These are phyloP conservation scores for Octopus bimaculoides DNA, from an alignment of 1,140 invertebrate genomes.

Conservation along the genomic window DNA sequence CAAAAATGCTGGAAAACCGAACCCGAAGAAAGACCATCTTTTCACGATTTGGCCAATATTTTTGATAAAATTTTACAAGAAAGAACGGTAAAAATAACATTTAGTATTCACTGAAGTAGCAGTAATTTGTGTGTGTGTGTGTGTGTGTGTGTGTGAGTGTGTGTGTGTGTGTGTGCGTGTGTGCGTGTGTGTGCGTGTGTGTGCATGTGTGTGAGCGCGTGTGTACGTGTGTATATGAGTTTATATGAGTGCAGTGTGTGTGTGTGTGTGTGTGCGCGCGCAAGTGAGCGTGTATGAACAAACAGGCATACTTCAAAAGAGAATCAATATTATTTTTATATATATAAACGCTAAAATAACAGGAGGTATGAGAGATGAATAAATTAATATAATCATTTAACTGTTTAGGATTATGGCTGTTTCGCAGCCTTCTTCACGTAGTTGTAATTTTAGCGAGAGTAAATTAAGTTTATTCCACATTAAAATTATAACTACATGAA, in stretches of 20 bases:
- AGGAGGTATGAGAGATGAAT: no score
- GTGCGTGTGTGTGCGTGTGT: background rate
- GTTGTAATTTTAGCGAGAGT: no score
- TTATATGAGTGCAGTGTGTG: background rate
- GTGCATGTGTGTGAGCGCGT: background rate
- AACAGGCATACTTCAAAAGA: background rate
- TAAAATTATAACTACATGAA: no score
- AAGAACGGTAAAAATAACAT: slow-evolving; percentile 5
- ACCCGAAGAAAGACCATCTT: slow-evolving; percentile 15
- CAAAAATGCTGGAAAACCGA: slow-evolving; percentile 19
- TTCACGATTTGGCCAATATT: slow-evolving; percentile 63
- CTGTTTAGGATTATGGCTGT: no score
- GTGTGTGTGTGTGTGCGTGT: background rate
- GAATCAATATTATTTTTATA: no score
- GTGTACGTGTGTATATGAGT: background rate
- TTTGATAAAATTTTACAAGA: slow-evolving; percentile 42
- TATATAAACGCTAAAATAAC: no score
- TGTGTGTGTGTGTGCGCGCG: background rate
- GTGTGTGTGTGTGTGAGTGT: background rate
- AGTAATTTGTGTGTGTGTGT: background rate
- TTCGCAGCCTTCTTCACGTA: no score
- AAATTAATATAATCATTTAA: no score
- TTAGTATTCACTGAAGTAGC: background rate
- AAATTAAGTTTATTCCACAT: no score
- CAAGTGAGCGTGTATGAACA: background rate